A percentile compares a stretch with the other conserved stretches of the same genome.
phyloP scores from a whole-genome alignment of 2,113 vertebrate genomes.

The Blennius ocellaris region DNA sequence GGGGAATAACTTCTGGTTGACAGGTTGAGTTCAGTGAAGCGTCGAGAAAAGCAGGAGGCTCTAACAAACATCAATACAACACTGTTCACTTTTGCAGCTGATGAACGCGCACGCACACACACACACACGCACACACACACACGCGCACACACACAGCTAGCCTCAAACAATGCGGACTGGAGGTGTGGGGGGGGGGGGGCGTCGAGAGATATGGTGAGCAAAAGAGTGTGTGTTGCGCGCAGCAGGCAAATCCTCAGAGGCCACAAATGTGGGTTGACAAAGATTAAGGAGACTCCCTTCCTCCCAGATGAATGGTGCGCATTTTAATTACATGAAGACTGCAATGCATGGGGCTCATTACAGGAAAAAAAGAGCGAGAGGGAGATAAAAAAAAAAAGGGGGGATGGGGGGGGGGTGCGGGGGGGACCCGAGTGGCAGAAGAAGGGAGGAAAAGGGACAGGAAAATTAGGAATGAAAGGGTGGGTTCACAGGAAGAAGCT shows the following conservation, averaged over 20 bases:
- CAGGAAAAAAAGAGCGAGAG: constrained; percentile 41
- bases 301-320: constrained; percentile 78
- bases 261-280: constrained; percentile 71
- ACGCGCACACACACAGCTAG: constrained; percentile 27
- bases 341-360: constrained; percentile 66
- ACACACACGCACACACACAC: too few relatives aligned
- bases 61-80: constrained; percentile 20
- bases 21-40: background rate
- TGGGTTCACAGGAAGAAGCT: constrained; percentile 12
- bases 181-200: constrained; percentile 26
- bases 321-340: constrained; percentile 78
- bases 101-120: background rate
- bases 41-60: background rate
- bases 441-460: constrained; percentile 32
- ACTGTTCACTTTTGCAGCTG: background rate
- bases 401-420: too few relatives aligned
- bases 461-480: constrained; percentile 45
- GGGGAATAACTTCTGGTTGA: background rate
- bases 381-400: constrained; percentile 30
- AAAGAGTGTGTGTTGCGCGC: constrained; percentile 24
- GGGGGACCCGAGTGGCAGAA: constrained; percentile 31
- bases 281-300: constrained; percentile 79
- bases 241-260: constrained; percentile 58
- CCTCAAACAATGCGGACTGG: constrained; percentile 49
- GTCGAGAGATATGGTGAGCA: constrained; percentile 20